Percentiles rank a stretch among this genome's conserved stretches.
Conservation (phyloP, 1,140 invertebrate species). For the Eupeodes corollae region DNA sequence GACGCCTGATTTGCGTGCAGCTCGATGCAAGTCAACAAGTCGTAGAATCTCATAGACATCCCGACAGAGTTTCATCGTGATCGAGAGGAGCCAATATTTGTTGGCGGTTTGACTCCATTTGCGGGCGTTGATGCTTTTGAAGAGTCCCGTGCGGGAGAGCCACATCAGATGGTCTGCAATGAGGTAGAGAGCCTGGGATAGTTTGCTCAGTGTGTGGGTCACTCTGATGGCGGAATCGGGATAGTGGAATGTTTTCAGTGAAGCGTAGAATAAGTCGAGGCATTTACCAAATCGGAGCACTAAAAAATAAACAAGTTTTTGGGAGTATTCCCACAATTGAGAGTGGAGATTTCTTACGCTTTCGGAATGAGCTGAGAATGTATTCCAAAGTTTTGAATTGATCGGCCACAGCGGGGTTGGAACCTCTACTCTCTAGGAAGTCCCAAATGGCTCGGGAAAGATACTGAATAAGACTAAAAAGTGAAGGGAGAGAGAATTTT, state of each 20-base stretch:
- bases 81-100: constrained; percentile 68
- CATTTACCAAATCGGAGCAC: constrained; percentile 74
- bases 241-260: constrained; percentile 56
- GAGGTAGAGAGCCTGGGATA: constrained; percentile 67
- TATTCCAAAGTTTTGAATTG: constrained; percentile 56
- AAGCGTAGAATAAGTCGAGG: constrained; percentile 64
- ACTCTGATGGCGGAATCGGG: constrained; percentile 57
- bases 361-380: constrained; percentile 58
- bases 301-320: constrained; percentile 36
- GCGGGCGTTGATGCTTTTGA: constrained; percentile 52
- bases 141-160: constrained; percentile 61
- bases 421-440: constrained; percentile 41
- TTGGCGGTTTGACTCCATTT: constrained; percentile 64
- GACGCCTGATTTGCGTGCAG: constrained; percentile 13
- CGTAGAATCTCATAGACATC: constrained; percentile 68
- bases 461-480: constrained; percentile 56
- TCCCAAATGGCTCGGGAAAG: constrained; percentile 54
- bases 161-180: constrained; percentile 77
- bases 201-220: constrained; percentile 63
- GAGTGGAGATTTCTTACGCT: constrained; percentile 43
- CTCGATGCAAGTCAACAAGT: constrained; percentile 44
- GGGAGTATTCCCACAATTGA: neutral
- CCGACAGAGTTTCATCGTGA: constrained; percentile 62
- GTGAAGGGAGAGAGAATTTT: constrained; percentile 4
- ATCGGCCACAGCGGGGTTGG: constrained; percentile 43